Percentiles rank a stretch among this genome's conserved stretches.
These are phyloP conservation scores for Tautogolabrus adspersus DNA, from an alignment of 2,113 vertebrate species.

Conservation along the genomic window DNA sequence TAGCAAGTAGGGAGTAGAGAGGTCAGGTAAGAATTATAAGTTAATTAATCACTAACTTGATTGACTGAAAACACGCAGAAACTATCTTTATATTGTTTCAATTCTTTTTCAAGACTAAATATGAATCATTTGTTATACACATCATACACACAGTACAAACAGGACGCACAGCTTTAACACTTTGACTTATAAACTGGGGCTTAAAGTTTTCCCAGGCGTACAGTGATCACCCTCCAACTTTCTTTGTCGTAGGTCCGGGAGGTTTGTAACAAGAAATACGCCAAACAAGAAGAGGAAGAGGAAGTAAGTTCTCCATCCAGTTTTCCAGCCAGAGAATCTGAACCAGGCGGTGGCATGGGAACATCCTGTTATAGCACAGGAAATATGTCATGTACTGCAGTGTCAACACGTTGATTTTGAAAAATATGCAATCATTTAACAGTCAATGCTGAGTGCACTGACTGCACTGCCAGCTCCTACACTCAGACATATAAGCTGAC, in stretches of 20 bases:
- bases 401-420: background rate
- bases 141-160: too few species aligned
- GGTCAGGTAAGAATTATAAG: too few species aligned
- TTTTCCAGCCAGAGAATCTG: conserved; percentile 52
- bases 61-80: too few species aligned
- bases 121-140: too few species aligned
- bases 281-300: conserved; percentile 73
- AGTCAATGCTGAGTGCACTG: background rate
- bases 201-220: conserved; percentile 32
- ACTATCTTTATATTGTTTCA: too few species aligned
- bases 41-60: too few species aligned
- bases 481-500: too few species aligned
- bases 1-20: too few species aligned
- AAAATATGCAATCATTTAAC: background rate
- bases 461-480: too few species aligned
- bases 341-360: conserved; percentile 28
- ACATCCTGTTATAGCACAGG: conserved; percentile 23
- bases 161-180: background rate
- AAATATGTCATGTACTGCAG: conserved; percentile 1
- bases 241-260: conserved; percentile 52
- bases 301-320: conserved; percentile 59
- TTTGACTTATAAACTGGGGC: background rate
- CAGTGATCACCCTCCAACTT: conserved; percentile 8
- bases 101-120: too few species aligned
- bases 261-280: conserved; percentile 58